phyloP scores from a whole-genome alignment of 2,113 vertebrate genomes.

The Antigone vipio region DNA sequence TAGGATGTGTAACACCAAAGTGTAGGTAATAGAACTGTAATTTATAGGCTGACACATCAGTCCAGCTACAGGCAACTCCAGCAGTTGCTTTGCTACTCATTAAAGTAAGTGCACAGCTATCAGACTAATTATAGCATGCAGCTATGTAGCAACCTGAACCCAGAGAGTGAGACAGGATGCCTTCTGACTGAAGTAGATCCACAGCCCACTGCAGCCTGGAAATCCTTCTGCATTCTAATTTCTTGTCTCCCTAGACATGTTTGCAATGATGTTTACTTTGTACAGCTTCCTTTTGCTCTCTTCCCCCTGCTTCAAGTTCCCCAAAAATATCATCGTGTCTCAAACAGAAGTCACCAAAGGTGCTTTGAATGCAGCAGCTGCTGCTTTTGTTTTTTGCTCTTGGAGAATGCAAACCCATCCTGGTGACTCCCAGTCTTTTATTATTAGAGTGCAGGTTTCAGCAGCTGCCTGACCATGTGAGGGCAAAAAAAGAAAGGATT shows the following conservation, averaged over 20 bases:
- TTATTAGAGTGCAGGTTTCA: neutral
- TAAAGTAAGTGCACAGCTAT: constrained; percentile 34
- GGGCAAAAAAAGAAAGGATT: neutral
- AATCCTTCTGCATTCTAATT: neutral
- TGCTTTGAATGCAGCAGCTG: neutral
- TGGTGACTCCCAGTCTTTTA: neutral
- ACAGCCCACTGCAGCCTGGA: neutral
- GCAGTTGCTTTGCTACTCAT: constrained; percentile 10
- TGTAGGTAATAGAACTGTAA: neutral
- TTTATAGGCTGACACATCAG: neutral
- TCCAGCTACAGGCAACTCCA: neutral
- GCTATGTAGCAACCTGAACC: neutral
- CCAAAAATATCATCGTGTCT: fast-evolving
- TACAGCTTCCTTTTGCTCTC: neutral
- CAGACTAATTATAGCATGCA: constrained; percentile 34
- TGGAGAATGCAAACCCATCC: neutral
- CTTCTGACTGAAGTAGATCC: neutral
- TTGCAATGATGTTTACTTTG: neutral
- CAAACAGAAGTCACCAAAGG: neutral
- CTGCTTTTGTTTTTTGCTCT: neutral
- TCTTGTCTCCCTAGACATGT: neutral
- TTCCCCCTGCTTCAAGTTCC: neutral
- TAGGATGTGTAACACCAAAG: neutral
- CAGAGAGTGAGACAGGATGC: neutral
- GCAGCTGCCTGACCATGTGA: neutral